Evolutionary conservation across 2,888 invertebrate genomes (phyloP).

Genomic region (Chydorus sphaericus): DNA sequence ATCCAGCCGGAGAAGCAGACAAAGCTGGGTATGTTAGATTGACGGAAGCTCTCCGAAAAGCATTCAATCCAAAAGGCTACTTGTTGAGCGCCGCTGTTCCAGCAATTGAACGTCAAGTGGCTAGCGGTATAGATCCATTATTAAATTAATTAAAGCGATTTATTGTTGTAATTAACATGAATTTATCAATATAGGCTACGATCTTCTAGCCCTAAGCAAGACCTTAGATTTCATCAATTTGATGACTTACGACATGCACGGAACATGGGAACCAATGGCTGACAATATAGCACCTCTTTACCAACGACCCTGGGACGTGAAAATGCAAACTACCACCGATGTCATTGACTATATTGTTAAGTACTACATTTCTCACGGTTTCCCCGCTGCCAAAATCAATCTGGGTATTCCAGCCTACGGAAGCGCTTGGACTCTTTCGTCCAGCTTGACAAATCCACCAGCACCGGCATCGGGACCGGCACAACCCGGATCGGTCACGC

Average conservation of each 20-base stretch:
- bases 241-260: constrained; percentile 11
- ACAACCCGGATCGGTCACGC: constrained; percentile 13
- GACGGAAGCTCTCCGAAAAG: background rate
- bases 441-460: constrained; percentile 1
- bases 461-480: constrained; percentile 13
- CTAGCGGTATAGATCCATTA: too few relatives aligned
- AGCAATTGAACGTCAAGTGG: too few relatives aligned
- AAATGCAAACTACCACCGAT: background rate
- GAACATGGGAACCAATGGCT: constrained; percentile 1
- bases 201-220: background rate
- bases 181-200: background rate
- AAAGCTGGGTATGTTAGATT: constrained; percentile 8
- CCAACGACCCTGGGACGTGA: constrained; percentile 3
- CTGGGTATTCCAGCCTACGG: constrained; percentile 16
- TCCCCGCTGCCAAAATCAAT: constrained; percentile 13
- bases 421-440: constrained; percentile 11
- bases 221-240: constrained; percentile 9
- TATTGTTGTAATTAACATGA: too few relatives aligned
- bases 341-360: constrained; percentile 2
- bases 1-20: constrained; percentile 4
- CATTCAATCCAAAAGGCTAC: constrained; percentile 9
- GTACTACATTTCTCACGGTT: constrained; percentile 14
- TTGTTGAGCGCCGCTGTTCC: constrained; percentile 11
- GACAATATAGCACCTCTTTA: constrained; percentile 12
- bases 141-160: too few relatives aligned